Evolutionary conservation across 2,888 invertebrate genomes (phyloP).

Genomic region (Elegia similella): DNA sequence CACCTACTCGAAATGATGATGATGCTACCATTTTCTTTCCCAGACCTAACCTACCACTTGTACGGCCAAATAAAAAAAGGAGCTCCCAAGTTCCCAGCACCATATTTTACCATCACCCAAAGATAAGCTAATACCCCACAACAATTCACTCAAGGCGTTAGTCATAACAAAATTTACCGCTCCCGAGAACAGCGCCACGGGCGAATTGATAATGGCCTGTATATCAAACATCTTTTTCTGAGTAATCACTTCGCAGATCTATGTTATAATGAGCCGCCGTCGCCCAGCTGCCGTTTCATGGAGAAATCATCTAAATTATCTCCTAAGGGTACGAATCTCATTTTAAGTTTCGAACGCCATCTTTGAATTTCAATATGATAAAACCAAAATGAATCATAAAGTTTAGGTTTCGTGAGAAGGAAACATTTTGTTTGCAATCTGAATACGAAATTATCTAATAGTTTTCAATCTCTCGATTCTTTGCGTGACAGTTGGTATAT

Average conservation of each 20-base stretch:
- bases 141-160: conserved; percentile 32
- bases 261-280: conserved; percentile 55
- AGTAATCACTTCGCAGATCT: conserved; percentile 65
- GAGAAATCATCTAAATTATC: conserved; percentile 64
- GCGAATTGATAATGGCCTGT: conserved; percentile 69
- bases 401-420: background rate
- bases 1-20: too few species aligned
- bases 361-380: conserved; percentile 61
- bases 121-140: conserved; percentile 16
- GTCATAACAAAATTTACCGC: conserved; percentile 40
- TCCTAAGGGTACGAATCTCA: conserved; percentile 64
- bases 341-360: conserved; percentile 54
- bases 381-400: conserved; percentile 27
- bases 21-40: background rate
- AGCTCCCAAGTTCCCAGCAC: background rate
- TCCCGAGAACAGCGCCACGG: conserved; percentile 43
- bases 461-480: background rate
- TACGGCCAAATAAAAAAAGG: background rate
- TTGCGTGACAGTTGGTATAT: too few species aligned
- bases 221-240: conserved; percentile 73
- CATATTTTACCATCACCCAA: background rate
- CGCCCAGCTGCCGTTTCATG: conserved; percentile 66
- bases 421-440: background rate
- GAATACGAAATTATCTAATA: background rate
- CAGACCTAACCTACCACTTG: background rate